Evolutionary conservation across 2,113 vertebrate species (phyloP).

Genomic region (Microtus ochrogaster): DNA sequence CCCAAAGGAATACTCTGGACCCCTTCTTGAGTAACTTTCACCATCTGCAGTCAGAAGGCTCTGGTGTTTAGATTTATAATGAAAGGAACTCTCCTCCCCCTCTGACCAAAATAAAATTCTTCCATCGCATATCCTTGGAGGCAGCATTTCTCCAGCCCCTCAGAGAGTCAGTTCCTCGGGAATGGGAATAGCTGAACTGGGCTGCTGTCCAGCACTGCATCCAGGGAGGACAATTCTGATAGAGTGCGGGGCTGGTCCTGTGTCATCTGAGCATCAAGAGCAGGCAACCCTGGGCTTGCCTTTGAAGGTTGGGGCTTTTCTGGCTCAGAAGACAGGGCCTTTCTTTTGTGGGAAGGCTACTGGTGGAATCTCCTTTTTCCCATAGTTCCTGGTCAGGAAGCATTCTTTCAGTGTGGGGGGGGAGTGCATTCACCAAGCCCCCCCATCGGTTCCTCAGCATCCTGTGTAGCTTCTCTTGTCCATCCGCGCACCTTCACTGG

Average conservation of each 20-base stretch:
- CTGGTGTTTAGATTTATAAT: constrained; percentile 63
- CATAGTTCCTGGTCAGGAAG: not conserved
- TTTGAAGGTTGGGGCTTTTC: not conserved
- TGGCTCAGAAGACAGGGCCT: not conserved
- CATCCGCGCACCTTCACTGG: not conserved
- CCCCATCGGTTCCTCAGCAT: fast-evolving
- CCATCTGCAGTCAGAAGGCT: not conserved
- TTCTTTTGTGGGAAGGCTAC: not conserved
- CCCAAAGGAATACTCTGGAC: constrained; percentile 28
- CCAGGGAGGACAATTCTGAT: not conserved
- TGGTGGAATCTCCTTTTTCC: constrained; percentile 16
- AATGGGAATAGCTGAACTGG: not conserved
- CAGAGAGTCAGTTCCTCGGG: not conserved
- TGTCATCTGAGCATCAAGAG: fast-evolving
- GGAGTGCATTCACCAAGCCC: not conserved
- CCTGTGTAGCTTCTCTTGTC: fast-evolving
- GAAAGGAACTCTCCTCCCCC: constrained; percentile 21
- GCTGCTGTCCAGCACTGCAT: not conserved
- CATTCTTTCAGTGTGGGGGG: not conserved
- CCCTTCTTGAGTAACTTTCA: constrained; percentile 67
- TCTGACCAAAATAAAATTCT: constrained; percentile 64
- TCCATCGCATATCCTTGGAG: fast-evolving
- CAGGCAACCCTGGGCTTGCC: not conserved
- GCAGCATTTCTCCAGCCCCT: not conserved
- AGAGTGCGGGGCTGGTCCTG: not conserved